These are phyloP conservation scores for Leucopternis melanops DNA, from an alignment of 2,113 vertebrate species.

Conservation along the genomic window DNA sequence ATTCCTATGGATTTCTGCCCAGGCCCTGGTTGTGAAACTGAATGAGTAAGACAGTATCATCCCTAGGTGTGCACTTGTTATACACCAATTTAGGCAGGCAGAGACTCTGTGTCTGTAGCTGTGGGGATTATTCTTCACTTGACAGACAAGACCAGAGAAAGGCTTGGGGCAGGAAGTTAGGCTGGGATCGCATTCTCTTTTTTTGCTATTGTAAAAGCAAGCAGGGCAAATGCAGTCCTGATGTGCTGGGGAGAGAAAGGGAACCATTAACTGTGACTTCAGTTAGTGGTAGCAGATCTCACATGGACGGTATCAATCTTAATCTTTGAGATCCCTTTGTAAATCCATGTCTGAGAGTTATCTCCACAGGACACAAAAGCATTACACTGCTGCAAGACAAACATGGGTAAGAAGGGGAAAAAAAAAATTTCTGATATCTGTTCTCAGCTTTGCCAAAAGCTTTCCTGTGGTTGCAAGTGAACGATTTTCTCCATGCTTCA, in stretches of 20 bases:
- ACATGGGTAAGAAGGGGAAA: neutral
- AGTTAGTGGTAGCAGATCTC: neutral
- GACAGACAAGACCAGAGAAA: neutral
- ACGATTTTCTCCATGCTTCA: neutral
- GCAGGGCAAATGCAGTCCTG: neutral
- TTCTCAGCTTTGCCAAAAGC: neutral
- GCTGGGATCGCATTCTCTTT: neutral
- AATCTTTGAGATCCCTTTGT: neutral
- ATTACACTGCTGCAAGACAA: neutral
- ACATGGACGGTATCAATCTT: neutral
- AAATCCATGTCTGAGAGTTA: neutral
- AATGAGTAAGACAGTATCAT: neutral
- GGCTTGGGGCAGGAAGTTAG: neutral
- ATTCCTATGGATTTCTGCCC: neutral
- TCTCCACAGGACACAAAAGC: neutral
- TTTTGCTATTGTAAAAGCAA: neutral
- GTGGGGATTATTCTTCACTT: neutral
- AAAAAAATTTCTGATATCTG: neutral
- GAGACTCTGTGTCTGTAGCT: neutral
- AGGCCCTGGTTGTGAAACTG: neutral
- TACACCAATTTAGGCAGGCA: neutral
- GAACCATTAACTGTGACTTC: neutral
- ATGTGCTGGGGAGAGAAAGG: neutral
- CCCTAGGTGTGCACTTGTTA: neutral
- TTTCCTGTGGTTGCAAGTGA: neutral